phyloP scores from a whole-genome alignment of 2,113 vertebrate genomes.

The Chauna torquata region DNA sequence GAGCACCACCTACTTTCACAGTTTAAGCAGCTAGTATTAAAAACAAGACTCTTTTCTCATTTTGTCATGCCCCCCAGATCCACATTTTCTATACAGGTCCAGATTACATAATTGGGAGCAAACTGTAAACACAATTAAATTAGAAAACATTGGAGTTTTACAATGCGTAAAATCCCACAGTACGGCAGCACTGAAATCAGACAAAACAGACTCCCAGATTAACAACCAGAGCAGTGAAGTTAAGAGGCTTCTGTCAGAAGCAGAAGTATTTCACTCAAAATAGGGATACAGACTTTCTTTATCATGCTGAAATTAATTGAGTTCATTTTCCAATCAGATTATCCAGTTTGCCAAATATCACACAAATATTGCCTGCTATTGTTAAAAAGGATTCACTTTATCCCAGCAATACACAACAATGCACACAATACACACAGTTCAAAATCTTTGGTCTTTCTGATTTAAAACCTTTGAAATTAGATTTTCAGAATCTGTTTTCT shows the following conservation, averaged over 20 bases:
- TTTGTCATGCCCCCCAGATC: neutral
- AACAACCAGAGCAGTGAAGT: neutral
- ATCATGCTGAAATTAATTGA: neutral
- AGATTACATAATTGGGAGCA: neutral
- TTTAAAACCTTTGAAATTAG: neutral
- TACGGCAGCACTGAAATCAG: neutral
- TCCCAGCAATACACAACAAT: neutral
- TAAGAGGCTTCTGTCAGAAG: neutral
- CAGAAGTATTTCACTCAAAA: neutral
- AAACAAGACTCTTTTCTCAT: neutral
- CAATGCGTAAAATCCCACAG: neutral
- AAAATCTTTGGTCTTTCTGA: neutral
- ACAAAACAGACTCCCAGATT: neutral
- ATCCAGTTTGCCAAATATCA: neutral
- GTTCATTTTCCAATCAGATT: neutral
- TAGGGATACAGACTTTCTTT: neutral
- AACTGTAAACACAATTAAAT: neutral
- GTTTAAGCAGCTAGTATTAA: neutral
- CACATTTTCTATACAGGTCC: neutral
- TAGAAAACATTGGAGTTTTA: neutral
- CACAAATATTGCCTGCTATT: neutral
- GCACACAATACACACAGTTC: neutral
- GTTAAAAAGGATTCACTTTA: neutral
- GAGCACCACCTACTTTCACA: accelerated
- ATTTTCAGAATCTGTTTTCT: neutral